phyloP scores from a whole-genome alignment of 2,797 vertebrate species.

The Pangasius krempfi region DNA sequence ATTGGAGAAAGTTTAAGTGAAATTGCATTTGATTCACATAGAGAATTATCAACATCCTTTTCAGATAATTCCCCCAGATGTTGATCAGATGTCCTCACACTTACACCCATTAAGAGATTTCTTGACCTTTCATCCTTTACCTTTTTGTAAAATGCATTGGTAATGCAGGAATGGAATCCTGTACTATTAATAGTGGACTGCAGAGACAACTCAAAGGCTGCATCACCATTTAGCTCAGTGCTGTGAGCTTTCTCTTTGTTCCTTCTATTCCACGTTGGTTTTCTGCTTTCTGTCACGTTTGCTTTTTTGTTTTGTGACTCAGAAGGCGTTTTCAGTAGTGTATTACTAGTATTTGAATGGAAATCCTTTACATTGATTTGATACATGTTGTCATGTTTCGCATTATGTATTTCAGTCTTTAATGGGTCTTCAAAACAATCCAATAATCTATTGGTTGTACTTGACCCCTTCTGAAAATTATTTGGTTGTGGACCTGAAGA shows the following conservation, averaged over 20 bases:
- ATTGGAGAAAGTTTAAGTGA: background rate
- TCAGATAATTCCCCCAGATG: background rate
- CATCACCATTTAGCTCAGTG: background rate
- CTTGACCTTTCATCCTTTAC: background rate
- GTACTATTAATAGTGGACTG: background rate
- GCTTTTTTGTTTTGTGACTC: background rate
- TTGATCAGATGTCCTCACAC: background rate
- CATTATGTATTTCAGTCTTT: background rate
- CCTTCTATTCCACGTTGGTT: background rate
- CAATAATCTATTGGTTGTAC: background rate
- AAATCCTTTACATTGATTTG: background rate
- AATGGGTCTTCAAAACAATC: background rate
- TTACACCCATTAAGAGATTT: background rate
- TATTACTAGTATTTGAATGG: background rate
- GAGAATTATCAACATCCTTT: background rate
- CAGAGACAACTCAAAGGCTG: constrained; percentile 1
- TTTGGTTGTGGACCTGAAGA: background rate
- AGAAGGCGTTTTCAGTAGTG: background rate
- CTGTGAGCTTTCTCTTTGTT: background rate
- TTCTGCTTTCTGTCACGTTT: background rate
- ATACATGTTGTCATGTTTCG: background rate
- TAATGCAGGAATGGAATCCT: background rate
- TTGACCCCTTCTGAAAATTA: background rate
- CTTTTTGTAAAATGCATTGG: background rate
- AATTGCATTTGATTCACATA: background rate